Evolutionary conservation across 37 sponge, comb jelly and placozoan genomes (phyloP), one percentile per base, ranked within the genome.

Genomic region (Ianthella basta): DNA sequence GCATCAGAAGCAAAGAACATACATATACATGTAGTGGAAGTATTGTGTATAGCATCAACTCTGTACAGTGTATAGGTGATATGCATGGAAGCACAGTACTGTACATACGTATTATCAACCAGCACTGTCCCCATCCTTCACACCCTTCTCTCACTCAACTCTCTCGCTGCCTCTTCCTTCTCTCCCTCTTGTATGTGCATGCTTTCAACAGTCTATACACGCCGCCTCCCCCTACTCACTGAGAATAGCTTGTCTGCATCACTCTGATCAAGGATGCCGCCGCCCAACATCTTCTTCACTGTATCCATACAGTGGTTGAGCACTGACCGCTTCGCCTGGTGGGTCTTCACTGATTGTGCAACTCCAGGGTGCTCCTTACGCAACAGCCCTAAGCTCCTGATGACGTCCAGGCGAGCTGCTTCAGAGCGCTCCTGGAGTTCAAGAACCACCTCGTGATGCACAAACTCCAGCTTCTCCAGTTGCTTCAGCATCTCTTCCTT

Each of bases 401-500:
- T 89, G 19, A 92, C 92, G 35, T 87, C 88, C 38, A 92, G 83
- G 3, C 88, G 77, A 13, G 84, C 70, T 1, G 57, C 38, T 54
- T 89, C 92, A 0, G 86, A 77, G 23, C 81, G 61, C 33, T 60
- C 19, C 15, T 68, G 74, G 61, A 92, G 60, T 29, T 84, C 82
- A 6, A 68, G 53, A 5, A 87, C 81, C 67, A 89, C 80, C 55
- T 86, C 84, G 60, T 87, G 56, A 80, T 90, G 85, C 15, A 89
- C 83, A 39, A 88, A 83, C n/a, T 29, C 84, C 24, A 97, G 37
- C 21, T 92, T 79, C 54, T 89, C 93, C 80, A 94, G 86, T 16
- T 88, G 89, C 67, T 88, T 81, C 64, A 92, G 83, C 60, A 97
- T 83, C 60, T 97, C 97, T 30, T 97, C 97, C 41, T 92, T 88